These are phyloP conservation scores for Kryphioiulus occultus DNA, from an alignment of 2,888 invertebrate species.

Conservation along the genomic window DNA sequence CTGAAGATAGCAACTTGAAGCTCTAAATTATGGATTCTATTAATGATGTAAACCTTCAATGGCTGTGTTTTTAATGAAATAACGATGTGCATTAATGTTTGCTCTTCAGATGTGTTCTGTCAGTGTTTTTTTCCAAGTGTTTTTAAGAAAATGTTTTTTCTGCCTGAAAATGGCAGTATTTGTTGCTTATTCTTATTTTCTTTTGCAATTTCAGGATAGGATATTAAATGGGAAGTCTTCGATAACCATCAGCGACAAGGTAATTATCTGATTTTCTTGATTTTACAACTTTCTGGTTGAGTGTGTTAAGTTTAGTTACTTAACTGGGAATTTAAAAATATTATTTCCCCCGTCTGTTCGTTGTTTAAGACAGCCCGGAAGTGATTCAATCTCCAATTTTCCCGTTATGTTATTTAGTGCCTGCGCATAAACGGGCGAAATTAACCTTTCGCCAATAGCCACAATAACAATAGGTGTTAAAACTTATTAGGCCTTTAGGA, in stretches of 20 bases:
- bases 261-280: neutral
- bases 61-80: no score
- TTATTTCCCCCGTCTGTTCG: neutral
- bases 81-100: no score
- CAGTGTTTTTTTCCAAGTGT: no score
- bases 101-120: no score
- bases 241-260: neutral
- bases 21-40: no score
- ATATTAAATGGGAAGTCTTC: conserved; percentile 17
- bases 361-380: neutral
- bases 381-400: neutral
- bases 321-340: neutral
- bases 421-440: neutral
- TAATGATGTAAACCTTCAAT: no score
- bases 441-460: neutral
- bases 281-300: neutral
- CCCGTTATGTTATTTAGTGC: neutral
- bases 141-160: no score
- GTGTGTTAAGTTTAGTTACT: no score
- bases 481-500: neutral
- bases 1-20: no score
- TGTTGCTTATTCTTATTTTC: neutral
- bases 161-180: neutral
- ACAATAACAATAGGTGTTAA: neutral
- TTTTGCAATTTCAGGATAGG: neutral